Evolutionary conservation across 1,140 invertebrate species (phyloP).

Genomic region (Thalassaphorura encarpata): DNA sequence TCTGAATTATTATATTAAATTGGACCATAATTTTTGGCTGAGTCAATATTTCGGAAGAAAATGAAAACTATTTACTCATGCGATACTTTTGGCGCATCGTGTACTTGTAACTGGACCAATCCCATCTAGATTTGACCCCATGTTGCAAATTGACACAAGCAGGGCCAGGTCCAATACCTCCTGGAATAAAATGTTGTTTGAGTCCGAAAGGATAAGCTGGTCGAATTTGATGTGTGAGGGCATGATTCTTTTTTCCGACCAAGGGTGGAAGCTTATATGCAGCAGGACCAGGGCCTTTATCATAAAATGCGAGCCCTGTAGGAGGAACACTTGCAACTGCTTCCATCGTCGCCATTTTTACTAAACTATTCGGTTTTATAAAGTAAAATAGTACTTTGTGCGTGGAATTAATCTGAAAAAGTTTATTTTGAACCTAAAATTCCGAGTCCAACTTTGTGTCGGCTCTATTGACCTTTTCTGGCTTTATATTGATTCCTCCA

Average conservation of each 20-base stretch:
- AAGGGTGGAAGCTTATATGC: conserved; percentile 15
- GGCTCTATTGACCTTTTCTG: too few relatives aligned
- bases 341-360: too few relatives aligned
- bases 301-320: conserved; percentile 25
- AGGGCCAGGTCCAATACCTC: conserved; percentile 13
- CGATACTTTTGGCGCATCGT: conserved; percentile 1
- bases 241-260: conserved; percentile 18
- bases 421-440: too few relatives aligned
- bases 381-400: too few relatives aligned
- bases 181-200: conserved; percentile 2
- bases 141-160: conserved; percentile 6
- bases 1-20: background rate
- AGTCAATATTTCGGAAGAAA: background rate
- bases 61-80: background rate
- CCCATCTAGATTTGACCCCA: conserved; percentile 13
- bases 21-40: conserved; percentile 5
- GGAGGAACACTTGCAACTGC: too few relatives aligned
- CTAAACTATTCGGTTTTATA: too few relatives aligned
- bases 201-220: conserved; percentile 21
- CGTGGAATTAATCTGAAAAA: too few relatives aligned
- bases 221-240: conserved; percentile 22
- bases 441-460: too few relatives aligned
- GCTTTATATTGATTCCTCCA: too few relatives aligned
- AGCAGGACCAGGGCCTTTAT: conserved; percentile 21
- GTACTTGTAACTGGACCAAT: conserved; percentile 1